These are phyloP conservation scores for Dendrophyllia cribrosa DNA, from an alignment of 64 coral and sea anemone genomes.

Conservation along the genomic window DNA sequence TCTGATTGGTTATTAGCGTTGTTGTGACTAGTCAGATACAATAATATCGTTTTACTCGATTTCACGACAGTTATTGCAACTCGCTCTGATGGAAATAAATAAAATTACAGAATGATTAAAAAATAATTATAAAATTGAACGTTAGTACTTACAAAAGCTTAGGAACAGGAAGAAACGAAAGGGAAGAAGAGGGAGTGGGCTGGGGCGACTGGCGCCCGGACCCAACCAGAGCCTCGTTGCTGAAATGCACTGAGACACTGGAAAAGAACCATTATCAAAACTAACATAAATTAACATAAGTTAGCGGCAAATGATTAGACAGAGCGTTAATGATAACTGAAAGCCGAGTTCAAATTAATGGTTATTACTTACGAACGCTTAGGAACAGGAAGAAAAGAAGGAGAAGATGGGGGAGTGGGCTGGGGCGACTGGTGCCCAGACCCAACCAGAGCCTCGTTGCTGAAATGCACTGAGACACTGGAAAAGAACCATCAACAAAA, in stretches of 20 bases:
- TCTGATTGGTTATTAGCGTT: no score
- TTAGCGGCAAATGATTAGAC: background rate
- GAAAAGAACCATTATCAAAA: conserved; percentile 1
- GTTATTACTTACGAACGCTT: conserved; percentile 6
- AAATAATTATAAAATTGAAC: background rate
- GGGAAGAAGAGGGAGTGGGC: background rate
- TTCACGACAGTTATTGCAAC: background rate
- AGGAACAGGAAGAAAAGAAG: conserved; percentile 32
- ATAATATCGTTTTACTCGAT: no score
- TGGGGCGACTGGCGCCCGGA: conserved; percentile 2
- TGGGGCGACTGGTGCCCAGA: conserved; percentile 3
- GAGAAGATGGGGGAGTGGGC: background rate
- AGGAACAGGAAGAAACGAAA: conserved; percentile 27
- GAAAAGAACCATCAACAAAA: conserved; percentile 1
- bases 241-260: conserved; percentile 12
- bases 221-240: background rate
- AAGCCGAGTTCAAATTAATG: background rate
- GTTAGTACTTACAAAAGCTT: conserved; percentile 8
- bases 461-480: conserved; percentile 12
- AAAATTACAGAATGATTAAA: background rate
- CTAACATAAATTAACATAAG: background rate
- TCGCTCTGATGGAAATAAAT: background rate
- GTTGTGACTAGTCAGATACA: no score
- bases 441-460: background rate
- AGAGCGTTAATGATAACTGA: no score